Base-by-base conservation (phyloP, 1,140 invertebrate species). In the Gryon sp. region DNA sequence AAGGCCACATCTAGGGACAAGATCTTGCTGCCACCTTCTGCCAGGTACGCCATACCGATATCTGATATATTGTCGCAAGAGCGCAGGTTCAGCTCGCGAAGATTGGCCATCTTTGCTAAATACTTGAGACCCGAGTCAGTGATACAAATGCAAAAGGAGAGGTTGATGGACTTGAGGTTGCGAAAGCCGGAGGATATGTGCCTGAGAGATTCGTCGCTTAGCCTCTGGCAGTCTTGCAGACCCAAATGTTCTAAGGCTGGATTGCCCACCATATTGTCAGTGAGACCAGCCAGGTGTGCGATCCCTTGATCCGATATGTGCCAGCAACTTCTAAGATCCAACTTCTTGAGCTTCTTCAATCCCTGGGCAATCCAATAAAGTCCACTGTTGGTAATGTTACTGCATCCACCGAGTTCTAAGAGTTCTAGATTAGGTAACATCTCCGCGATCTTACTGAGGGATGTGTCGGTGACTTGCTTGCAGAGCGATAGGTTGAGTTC, bases 51-150 rank as follows among this genome's bases (percentile, higher is more conserved):
- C 88, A 98, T 94, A 0, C 97, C 97, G 15, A 94, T 93, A 84
- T 98, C 96, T 4, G 95, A 96, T 6, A 98, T 95, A 81, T 97
- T 97, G 89, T 98, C 96, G 90, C 97, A 98, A 6, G 95, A 95
- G 63, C 96, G 90, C 19, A 99, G 89, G 83, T 98, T 98, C n/a
- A 98, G 88, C 81, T 98, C 96, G 36, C 92, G 91, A 60, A 98
- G 87, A 52, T 92, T 93, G 14, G 92, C 88, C 92, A 98, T 95
- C 76, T 94, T 92, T 0, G 96, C 94, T 38, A 99, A 84, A 83
- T 97, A 94, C 87, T 96, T 96, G 19, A 98, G 90, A 0, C 97
- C 97, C 18, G 93, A 93, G 85, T 98, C 97, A 1, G 96, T 97
- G 18, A 99, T 93, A 69, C 94, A 95, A 0, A 97, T 94, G 89